Conservation (phyloP, 2,797 vertebrate species). For the Coccyzus lansbergi region DNA sequence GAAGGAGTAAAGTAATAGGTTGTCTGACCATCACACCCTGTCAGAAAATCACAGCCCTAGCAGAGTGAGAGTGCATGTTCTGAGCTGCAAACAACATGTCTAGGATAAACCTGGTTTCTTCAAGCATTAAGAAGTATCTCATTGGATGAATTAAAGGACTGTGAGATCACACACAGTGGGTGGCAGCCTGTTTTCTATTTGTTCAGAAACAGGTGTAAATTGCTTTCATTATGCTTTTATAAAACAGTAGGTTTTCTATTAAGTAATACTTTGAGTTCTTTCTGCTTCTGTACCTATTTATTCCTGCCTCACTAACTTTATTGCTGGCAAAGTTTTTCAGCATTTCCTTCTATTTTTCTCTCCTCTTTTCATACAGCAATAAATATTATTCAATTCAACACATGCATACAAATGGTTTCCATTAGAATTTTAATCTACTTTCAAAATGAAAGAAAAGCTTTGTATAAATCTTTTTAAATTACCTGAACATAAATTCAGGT, state of each 20-base stretch:
- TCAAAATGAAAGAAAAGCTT: conserved; percentile 79
- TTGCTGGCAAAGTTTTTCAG: conserved; percentile 67
- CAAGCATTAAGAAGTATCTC: background rate
- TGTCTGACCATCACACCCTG: background rate
- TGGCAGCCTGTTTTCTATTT: background rate
- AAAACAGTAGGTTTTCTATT: conserved; percentile 47
- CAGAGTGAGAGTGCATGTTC: background rate
- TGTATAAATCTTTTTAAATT: conserved; percentile 80
- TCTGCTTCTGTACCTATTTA: conserved; percentile 64
- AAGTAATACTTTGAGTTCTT: conserved; percentile 42
- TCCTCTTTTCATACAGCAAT: conserved; percentile 57
- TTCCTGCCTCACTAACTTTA: conserved; percentile 74
- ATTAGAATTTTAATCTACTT: conserved; percentile 83
- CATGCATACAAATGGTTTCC: conserved; percentile 80
- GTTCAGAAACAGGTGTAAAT: conserved; percentile 32
- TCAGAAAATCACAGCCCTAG: background rate
- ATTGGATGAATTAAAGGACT: background rate
- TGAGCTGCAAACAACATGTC: background rate
- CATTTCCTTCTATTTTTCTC: conserved; percentile 52
- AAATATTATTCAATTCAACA: conserved; percentile 79
- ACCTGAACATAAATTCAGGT: conserved; percentile 77
- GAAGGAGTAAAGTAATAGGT: background rate
- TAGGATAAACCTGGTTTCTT: background rate
- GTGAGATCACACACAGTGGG: background rate
- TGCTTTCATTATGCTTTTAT: conserved; percentile 59